Evolutionary conservation across 2,113 vertebrate genomes (phyloP).

Genomic region (Turnix velox): DNA sequence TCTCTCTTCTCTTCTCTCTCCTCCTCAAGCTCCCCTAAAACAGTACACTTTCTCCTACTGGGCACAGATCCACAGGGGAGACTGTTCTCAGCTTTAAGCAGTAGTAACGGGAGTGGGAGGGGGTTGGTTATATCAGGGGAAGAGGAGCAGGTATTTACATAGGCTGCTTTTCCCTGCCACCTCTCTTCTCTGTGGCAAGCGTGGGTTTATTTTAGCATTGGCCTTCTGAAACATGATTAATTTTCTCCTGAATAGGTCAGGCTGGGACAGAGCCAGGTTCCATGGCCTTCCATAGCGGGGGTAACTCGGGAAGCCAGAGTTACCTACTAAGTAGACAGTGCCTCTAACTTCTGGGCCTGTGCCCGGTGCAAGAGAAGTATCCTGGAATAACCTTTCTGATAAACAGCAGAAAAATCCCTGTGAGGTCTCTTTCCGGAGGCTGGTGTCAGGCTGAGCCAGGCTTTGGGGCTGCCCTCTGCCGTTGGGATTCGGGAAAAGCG

Average conservation of each 20-base stretch:
- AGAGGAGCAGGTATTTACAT: background rate
- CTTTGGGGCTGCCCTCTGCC: background rate
- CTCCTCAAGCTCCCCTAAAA: background rate
- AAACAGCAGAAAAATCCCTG: background rate
- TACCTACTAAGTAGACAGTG: constrained; percentile 10
- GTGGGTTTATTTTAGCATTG: constrained; percentile 61
- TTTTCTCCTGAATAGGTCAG: constrained; percentile 63
- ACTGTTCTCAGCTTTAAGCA: background rate
- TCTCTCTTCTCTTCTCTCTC: background rate
- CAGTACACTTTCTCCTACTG: constrained; percentile 30
- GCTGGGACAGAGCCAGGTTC: constrained; percentile 27
- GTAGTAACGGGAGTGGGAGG: background rate
- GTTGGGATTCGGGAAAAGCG: background rate
- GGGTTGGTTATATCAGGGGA: background rate
- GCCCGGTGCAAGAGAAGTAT: background rate
- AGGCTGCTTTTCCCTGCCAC: background rate
- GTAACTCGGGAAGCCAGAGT: constrained; percentile 24
- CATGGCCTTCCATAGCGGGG: constrained; percentile 19
- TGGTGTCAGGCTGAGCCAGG: background rate
- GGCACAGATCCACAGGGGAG: background rate
- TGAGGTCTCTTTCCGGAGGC: background rate
- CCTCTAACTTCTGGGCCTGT: background rate
- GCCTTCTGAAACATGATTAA: constrained; percentile 53
- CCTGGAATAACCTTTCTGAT: constrained; percentile 51
- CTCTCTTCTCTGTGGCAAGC: background rate